Base-by-base conservation (phyloP, 35 echinoderm and acorn worm species). In the Apostichopus parvimensis region DNA sequence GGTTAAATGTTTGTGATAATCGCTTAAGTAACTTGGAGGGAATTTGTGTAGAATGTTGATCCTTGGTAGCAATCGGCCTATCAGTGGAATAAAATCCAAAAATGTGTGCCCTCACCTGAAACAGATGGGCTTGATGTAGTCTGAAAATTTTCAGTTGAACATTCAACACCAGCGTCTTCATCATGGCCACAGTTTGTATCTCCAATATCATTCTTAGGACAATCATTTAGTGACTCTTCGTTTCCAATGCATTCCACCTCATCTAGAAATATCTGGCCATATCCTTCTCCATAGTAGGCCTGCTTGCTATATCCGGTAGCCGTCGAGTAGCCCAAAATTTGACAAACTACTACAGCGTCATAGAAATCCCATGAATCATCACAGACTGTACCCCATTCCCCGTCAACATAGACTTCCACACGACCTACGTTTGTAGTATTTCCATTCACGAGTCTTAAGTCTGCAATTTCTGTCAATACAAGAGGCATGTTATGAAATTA, bases 381-480 rank as follows among this genome's bases (percentile, higher is more conserved):
- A 82, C 92, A 93, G 6, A 93, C 20, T 7, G 87, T 93, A 3
- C 92, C 92, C 87, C 86, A 93, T 22, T 55, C 18, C 1, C 87
- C 87, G 6, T 79, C 53, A 68, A 89, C 13, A n/a, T 68, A 18
- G 17, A 93, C 56, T 66, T 93, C 92, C 61, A 93, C 92, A 79
- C 92, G 70, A 8, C 92, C 92, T 79, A 90, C 87, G 15, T 12
- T 64, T 28, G 68, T 12, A 72, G 72, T 62, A 79, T 13, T 20
- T 79, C 92, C 92, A 56, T 77, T 86, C 14, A 90, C 76, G 9
- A 93, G 92, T 57, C 92, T 82, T 18, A 93, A 52, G 12, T 70
- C 59, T 45, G 34, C 3, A 4, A 45, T 45, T 45, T 45, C 34
- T 45, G 34, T 45, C 34, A 45, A 45, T 45, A 45, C 34, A 45